Evolutionary conservation across 2,888 invertebrate species (phyloP).

Genomic region (Drosophila ustulata): DNA sequence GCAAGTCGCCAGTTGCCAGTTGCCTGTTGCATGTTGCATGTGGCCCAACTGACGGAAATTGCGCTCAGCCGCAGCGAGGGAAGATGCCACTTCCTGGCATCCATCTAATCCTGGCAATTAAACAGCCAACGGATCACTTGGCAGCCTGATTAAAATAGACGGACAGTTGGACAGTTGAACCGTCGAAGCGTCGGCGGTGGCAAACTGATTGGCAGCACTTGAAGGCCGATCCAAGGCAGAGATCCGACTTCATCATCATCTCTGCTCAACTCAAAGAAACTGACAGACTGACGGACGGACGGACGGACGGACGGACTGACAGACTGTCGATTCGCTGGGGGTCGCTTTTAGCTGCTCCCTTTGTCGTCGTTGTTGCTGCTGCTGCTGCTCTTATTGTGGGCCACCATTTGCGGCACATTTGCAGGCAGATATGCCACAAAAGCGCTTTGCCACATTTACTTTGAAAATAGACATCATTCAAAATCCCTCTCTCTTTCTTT

Average conservation of each 20-base stretch:
- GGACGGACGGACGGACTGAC: conserved; percentile 12
- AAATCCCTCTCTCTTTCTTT: conserved; percentile 14
- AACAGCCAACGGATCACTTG: conserved; percentile 58
- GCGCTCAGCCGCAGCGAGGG: conserved; percentile 65
- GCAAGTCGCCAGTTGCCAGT: conserved; percentile 46
- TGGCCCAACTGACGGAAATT: conserved; percentile 63
- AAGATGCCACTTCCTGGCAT: conserved; percentile 65
- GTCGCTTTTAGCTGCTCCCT: conserved; percentile 37
- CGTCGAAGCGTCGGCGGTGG: not conserved
- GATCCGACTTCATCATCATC: conserved; percentile 2
- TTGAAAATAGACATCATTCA: conserved; percentile 75
- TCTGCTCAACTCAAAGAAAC: conserved; percentile 34
- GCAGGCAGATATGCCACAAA: conserved; percentile 50
- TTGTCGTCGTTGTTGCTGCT: not conserved
- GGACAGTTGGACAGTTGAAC: conserved; percentile 14
- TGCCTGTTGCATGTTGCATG: conserved; percentile 19
- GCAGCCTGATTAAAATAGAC: conserved; percentile 39
- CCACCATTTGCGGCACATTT: conserved; percentile 73
- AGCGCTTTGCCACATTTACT: conserved; percentile 73
- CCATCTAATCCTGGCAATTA: conserved; percentile 69
- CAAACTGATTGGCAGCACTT: conserved; percentile 47
- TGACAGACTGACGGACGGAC: conserved; percentile 9
- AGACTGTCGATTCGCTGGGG: conserved; percentile 62
- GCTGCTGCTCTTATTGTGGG: conserved; percentile 4
- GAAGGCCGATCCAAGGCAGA: conserved; percentile 33